Base-by-base conservation (phyloP, 2,888 invertebrate species). In the Lathronympha strigana region DNA sequence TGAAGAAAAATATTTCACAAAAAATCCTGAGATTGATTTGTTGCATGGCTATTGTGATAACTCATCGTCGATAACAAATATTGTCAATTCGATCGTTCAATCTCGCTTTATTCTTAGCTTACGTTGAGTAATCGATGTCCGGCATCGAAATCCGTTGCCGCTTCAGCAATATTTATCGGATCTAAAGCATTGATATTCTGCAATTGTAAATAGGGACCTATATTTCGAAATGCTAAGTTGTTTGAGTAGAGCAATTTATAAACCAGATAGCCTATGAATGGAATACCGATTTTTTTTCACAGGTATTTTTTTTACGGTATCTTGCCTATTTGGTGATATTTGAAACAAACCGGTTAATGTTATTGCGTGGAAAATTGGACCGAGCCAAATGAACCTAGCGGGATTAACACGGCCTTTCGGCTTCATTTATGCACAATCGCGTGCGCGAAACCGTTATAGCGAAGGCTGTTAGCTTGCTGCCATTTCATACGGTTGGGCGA, bases 371-470 rank as follows among this genome's bases (percentile, higher is more conserved):
- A 23, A 57, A 58, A 51, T 63, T 63, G 63, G 31, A 45, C 36
- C 23, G 25, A n/a, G 45, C 54, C 19, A 47, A 57, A 50, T 63
- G 31, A 55, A 49, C 63, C 21, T 45, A 50, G 49, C 49, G 57
- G 50, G 63, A 57, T 47, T 50, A 40, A 40, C 57, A 31, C 55
- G 40, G 43, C 43, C 50, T 63, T 63, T 58, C 50, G 57, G 57
- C 58, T 64, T 64, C 64, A 64, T 64, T 64, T 64, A 64, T 64
- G 64, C 66, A 61, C 54, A 64, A 64, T 64, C 53, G 54, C 66
- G 66, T 66, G 61, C 58, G 51, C 51, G 45, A 47, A 54, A 31
- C 54, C 47, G 61, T 66, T 66, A 54, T 47, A 45, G 31, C 54
- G 61, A 61, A 61, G 66, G 66, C 53, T 58, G 58, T 64, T 64